Base-by-base conservation (phyloP, 2,113 vertebrate genomes). In the Pungitius pungitius region DNA sequence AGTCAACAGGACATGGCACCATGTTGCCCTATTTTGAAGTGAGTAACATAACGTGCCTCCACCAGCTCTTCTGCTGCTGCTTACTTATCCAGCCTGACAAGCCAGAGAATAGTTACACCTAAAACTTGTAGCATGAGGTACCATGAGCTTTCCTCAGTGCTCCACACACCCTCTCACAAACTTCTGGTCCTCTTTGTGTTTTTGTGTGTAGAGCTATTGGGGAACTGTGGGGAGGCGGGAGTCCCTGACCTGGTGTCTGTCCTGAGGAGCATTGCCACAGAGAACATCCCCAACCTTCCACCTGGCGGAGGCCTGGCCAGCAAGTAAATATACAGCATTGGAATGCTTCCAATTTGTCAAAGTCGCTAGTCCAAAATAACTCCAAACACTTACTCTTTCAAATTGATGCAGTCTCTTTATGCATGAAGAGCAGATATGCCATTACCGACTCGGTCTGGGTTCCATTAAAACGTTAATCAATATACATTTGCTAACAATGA, bases 231-330 rank as follows among this genome's bases (percentile, higher is more conserved):
- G 78, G 98, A 98, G 71, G 94, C 96, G 70, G 96, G 96, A 85
- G 92, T 96, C 92, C 97, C 97, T 86, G 97, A 99, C 89, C 95
- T 99, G 93, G 94, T 96, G 90, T 96, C 97, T 83, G 94, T 99
- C 87, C 96, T 99, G 94, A 96, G 96, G 88, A 95, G 94, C 90
- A 95, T 99, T 85, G 96, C 96, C 87, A 93, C 96, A 83, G 97
- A 99, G 93, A 98, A 93, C 93, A 96, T 99, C 93, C 96, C 96
- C 80, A 96, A 99, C 91, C 94, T 99, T 87, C 98, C 98, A 87
- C 97, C 97, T 70, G 98, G 98, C 83, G 98, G 98, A 92, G 98
- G 97, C 88, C 94, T 99, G 93, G 96, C 96, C 91, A 96, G 96
- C 96, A 99, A 99, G 98, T 99, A 95, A 91, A 83, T 86, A 61